A percentile compares a stretch with the other conserved stretches of the same genome.
Evolutionary conservation across 2,888 invertebrate species (phyloP).

Genomic region (Furcula furcula): DNA sequence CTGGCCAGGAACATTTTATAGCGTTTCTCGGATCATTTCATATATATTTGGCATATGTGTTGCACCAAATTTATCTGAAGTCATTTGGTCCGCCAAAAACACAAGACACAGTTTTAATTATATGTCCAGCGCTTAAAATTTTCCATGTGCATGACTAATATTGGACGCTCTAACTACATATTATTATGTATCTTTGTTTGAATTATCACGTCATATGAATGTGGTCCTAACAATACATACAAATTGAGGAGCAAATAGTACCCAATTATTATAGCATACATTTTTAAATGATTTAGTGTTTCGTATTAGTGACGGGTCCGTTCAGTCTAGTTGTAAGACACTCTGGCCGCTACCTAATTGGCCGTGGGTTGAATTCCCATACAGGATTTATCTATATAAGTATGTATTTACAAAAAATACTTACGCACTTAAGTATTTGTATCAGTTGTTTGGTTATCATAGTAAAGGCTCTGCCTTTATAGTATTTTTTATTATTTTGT

Average conservation of each 20-base stretch:
- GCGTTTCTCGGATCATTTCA: conserved; percentile 20
- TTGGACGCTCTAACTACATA: conserved; percentile 5
- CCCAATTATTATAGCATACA: no score
- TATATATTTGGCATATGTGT: conserved; percentile 24
- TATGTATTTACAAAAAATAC: no score
- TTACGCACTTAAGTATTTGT: no score
- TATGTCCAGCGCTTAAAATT: conserved; percentile 14
- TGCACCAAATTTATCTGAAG: conserved; percentile 5
- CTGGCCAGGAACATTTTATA: conserved; percentile 27
- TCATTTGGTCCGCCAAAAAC: conserved; percentile 11
- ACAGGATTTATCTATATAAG: no score
- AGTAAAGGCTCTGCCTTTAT: no score
- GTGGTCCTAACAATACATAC: conserved; percentile 1
- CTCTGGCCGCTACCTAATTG: no score
- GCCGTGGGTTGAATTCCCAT: no score
- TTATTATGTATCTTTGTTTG: not conserved
- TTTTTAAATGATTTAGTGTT: no score
- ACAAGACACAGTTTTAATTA: conserved; percentile 7
- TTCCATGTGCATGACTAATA: conserved; percentile 5
- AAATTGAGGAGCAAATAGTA: not conserved
- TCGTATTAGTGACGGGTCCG: no score
- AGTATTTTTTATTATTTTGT: no score
- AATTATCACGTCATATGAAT: conserved; percentile 3
- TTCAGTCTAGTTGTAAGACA: no score
- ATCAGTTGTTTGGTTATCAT: no score